Evolutionary conservation across 2,888 invertebrate genomes (phyloP), one percentile per base, ranked within the genome.

Genomic region (Mesorhabditis belari): DNA sequence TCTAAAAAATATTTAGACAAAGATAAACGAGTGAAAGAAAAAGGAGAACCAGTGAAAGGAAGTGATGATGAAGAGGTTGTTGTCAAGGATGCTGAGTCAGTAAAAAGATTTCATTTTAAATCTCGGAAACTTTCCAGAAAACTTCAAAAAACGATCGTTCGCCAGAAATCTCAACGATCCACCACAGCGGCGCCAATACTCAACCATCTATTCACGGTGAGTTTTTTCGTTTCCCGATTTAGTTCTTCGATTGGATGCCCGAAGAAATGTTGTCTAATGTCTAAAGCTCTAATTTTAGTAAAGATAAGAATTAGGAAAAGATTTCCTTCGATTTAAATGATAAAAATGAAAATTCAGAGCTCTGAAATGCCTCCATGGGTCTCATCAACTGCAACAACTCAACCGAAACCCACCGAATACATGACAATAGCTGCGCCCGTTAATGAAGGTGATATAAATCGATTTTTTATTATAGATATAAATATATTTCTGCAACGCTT

Each of bases 351-450:
- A n/a, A 17, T 35, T 35, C n/a, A 35, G 44, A 35, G 44, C 44
- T 35, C 44, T 1, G 44, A 35, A 35, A 67, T 67, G 26, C 71
- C 71, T 4, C 71, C 67, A 0, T 69, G 69, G 69, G 56, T 64
- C 6, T 63, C 69, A 0, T 70, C 67, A 0, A 68, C 71, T 3
- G 53, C 61, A 9, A 58, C 62, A 5, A 52, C 53, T 19, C 53
- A 64, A 5, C 65, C 68, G 1, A 69, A 69, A 6, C 69, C 70
- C 19, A 70, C 70, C 4, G 62, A 62, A 52, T 69, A 63, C 57
- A 61, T 64, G 4, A 72, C 72, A 5, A 63, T 63, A 23, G 63
- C 67, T 2, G 67, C 70, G 12, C 65, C 71, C 2, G 67, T 69
- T 3, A 52, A 60, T 5, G 9, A 2, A 29, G 28, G 12, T 54